Conservation (phyloP, 1,140 invertebrate genomes). For the Reticulitermes speratus region DNA sequence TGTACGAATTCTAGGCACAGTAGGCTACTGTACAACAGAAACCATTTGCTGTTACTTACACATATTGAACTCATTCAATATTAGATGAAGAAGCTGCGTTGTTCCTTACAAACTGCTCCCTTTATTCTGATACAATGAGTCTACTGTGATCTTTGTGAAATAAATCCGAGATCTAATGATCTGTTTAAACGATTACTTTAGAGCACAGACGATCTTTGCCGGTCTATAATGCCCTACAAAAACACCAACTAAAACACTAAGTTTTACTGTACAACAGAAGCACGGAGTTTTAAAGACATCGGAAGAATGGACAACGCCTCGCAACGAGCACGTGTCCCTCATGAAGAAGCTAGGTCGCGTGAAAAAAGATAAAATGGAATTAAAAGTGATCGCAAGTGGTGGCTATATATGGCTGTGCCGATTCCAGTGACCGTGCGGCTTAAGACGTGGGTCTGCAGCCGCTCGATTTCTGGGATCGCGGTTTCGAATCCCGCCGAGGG, state of each 20-base stretch:
- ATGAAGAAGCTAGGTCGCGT: no score
- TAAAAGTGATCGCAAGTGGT: no score
- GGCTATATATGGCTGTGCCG: no score
- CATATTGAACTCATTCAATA: neutral
- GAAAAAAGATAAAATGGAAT: no score
- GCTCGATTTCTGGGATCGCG: no score
- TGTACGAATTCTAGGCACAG: neutral
- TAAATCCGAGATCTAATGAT: neutral
- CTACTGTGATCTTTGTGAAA: neutral
- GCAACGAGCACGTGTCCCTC: no score
- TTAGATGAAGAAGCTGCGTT: neutral
- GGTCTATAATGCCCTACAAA: neutral
- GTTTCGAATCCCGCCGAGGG: no score
- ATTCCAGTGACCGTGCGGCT: no score
- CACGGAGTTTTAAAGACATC: neutral
- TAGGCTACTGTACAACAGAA: neutral
- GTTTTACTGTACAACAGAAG: neutral
- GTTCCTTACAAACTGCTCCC: neutral
- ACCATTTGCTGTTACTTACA: neutral
- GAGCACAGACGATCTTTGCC: neutral
- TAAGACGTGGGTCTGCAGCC: no score
- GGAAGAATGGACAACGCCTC: neutral
- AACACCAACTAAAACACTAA: neutral
- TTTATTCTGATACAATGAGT: neutral
- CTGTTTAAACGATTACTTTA: neutral